A percentile compares a stretch with the other conserved stretches of the same genome.
Evolutionary conservation across 2,113 vertebrate genomes (phyloP).

Genomic region (Varanus salvator): DNA sequence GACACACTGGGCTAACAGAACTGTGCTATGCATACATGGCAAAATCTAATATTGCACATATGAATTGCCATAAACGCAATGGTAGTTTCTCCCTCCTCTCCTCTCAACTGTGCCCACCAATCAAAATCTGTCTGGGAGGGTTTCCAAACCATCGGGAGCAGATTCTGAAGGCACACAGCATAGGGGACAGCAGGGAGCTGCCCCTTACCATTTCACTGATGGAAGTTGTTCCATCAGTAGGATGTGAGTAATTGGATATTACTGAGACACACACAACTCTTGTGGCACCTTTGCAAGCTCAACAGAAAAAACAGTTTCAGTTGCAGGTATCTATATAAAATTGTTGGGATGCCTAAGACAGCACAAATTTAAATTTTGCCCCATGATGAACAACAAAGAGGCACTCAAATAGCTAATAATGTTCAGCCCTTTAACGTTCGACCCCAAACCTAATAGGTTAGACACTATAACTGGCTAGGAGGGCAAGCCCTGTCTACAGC

Average conservation of each 20-base stretch:
- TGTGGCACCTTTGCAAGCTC: too few species aligned
- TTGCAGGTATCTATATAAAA: too few species aligned
- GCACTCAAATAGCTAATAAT: background rate
- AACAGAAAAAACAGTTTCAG: too few species aligned
- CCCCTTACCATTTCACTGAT: background rate
- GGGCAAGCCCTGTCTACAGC: background rate
- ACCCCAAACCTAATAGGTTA: background rate
- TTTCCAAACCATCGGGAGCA: background rate
- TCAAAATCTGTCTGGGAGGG: background rate
- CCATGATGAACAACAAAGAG: too few species aligned
- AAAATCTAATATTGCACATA: background rate
- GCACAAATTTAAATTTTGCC: too few species aligned
- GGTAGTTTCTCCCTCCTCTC: background rate
- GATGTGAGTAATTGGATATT: background rate
- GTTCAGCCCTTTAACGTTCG: background rate
- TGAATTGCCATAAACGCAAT: background rate
- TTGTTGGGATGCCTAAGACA: too few species aligned
- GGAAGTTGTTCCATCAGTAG: too few species aligned
- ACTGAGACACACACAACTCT: background rate
- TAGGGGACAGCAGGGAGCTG: background rate
- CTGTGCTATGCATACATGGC: conserved; percentile 43
- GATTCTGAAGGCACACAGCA: background rate
- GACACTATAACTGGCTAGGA: too few species aligned
- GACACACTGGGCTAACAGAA: conserved; percentile 55
- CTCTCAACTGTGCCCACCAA: background rate